Evolutionary conservation across 2,113 vertebrate genomes (phyloP).

Genomic region (Cochlearius cochlearius): DNA sequence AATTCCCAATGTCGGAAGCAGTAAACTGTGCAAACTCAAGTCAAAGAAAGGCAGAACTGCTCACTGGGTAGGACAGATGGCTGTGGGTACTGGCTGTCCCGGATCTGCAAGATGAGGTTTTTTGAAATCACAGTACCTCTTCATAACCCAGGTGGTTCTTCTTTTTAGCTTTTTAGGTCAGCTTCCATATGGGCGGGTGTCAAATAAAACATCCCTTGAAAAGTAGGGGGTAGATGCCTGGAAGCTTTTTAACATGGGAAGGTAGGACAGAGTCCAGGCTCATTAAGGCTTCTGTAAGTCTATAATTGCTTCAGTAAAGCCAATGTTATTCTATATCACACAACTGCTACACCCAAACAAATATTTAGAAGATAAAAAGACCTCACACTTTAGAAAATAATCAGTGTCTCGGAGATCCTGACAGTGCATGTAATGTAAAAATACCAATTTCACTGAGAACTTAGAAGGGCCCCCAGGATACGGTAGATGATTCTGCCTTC

Average conservation of each 20-base stretch:
- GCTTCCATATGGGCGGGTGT: not conserved
- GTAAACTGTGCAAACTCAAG: not conserved
- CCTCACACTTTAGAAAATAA: not conserved
- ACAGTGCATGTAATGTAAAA: not conserved
- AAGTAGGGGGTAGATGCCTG: not conserved
- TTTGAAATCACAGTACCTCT: not conserved
- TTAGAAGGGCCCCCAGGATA: not conserved
- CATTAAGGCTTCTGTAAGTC: not conserved
- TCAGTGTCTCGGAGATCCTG: not conserved
- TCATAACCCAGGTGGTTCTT: not conserved
- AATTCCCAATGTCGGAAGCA: not conserved
- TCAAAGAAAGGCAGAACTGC: not conserved
- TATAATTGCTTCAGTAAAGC: not conserved
- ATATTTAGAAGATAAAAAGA: not conserved
- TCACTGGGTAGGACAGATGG: not conserved
- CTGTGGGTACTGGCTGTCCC: not conserved
- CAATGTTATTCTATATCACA: not conserved
- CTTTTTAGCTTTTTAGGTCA: not conserved
- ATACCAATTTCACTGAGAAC: not conserved
- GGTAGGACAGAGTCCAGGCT: not conserved
- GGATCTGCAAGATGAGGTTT: not conserved
- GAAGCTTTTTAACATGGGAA: not conserved
- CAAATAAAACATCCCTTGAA: not conserved
- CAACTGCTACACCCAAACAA: not conserved
- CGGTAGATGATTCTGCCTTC: not conserved